phyloP scores from a whole-genome alignment of 2,797 vertebrate species.

The Acanthis flammea region DNA sequence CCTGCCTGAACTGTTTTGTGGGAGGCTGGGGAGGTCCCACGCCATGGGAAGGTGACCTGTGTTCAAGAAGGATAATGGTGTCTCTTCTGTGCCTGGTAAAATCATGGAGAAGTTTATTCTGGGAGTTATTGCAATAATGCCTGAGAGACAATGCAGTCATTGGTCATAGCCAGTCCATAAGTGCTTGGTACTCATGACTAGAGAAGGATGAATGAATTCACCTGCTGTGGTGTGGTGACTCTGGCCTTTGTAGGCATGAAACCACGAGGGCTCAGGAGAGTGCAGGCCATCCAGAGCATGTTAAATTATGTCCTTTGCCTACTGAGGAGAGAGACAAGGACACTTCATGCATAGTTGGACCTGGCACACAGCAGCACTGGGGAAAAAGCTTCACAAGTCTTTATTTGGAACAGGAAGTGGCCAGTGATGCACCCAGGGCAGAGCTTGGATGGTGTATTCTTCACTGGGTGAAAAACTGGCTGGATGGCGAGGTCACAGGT shows the following conservation, averaged over 20 bases:
- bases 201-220: background rate
- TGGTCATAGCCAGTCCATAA: rapidly evolving
- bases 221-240: background rate
- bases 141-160: background rate
- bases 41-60: background rate
- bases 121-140: rapidly evolving
- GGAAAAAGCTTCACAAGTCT: background rate
- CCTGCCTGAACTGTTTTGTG: background rate
- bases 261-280: rapidly evolving
- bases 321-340: background rate
- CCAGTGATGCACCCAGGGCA: background rate
- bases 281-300: background rate
- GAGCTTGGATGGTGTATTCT: background rate
- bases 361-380: background rate
- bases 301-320: background rate
- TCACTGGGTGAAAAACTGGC: background rate
- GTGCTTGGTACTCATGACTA: rapidly evolving
- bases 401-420: background rate
- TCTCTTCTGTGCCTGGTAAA: background rate
- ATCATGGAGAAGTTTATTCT: background rate
- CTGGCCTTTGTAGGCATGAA: background rate
- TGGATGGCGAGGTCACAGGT: rapidly evolving
- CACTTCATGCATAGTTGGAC: background rate
- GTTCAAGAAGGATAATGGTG: background rate
- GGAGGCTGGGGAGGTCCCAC: background rate